Base-by-base conservation (phyloP, 2,888 invertebrate genomes). In the Cremastinae sp. region DNA sequence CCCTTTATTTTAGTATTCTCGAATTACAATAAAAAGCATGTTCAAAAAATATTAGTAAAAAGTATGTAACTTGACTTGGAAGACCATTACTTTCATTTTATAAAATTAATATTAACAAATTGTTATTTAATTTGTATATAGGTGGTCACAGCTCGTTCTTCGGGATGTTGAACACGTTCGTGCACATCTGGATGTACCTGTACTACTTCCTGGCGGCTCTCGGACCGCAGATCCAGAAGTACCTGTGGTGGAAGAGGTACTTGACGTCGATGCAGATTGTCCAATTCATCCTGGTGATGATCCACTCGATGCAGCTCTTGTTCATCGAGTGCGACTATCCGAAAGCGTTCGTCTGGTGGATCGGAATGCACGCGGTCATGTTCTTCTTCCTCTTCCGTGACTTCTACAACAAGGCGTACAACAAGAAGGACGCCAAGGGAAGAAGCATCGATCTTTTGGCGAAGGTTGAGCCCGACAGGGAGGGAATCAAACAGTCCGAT, bases 241-340 rank as follows among this genome's bases (percentile, higher is more conserved):
- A 95, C 89, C 92, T 98, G 66, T 98, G 97, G 97, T 98, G 98
- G 97, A 98, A 98, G 92, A 96, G 95, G 86, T 97, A 98, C 89
- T 92, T 98, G 86, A 98, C 98, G 8, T 93, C 94, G 7, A 91
- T 98, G 83, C 98, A 98, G 91, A 97, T 98, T 94, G 93, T 95
- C 18, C 98, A 98, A 90, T 98, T 98, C 86, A 92, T 97, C 54
- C 88, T 95, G 75, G 96, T 98, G 41, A 95, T 97, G 92, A 83
- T 95, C 4, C 98, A 98, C 90, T 96, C 97, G 47, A 45, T 53
- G 1, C 75, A 75, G 20, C 92, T 98, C 68, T 91, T 98, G 81
- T 95, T 97, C 92, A 93, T 94, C 82, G 96, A 96, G 62, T 98
- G 98, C 92, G 93, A 96, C 89, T 98, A 97, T 89, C 97, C 98